Conservation (phyloP, 2,797 vertebrate species). For the Gadopsis marmoratus region DNA sequence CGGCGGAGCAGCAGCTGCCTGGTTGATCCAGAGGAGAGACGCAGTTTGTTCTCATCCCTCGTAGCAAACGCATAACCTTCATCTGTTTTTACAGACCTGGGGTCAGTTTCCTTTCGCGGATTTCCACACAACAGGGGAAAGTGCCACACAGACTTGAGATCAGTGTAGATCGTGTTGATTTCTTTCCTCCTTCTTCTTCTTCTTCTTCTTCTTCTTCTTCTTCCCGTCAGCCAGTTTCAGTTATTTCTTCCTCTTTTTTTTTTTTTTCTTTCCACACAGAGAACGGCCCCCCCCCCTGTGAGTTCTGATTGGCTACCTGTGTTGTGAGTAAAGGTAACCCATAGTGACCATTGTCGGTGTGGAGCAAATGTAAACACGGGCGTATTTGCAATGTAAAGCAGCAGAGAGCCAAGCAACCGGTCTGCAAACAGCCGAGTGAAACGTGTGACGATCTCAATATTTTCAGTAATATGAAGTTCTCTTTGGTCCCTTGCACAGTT, state of each 20-base stretch:
- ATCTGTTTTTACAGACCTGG: constrained; percentile 59
- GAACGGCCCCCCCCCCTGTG: constrained; percentile 53
- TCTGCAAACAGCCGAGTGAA: constrained; percentile 58
- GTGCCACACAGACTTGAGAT: constrained; percentile 44
- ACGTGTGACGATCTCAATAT: too few species aligned
- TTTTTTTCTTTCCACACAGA: background rate
- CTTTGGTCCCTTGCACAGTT: background rate
- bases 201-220: constrained; percentile 27
- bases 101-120: constrained; percentile 63
- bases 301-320: constrained; percentile 82
- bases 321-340: constrained; percentile 82
- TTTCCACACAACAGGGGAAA: constrained; percentile 30
- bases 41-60: constrained; percentile 69
- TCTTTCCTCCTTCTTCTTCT: constrained; percentile 24
- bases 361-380: constrained; percentile 81
- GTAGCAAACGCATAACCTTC: constrained; percentile 53
- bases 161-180: constrained; percentile 33
- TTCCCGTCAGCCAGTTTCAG: constrained; percentile 56
- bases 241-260: constrained; percentile 71
- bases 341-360: constrained; percentile 80
- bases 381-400: constrained; percentile 84
- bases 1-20: constrained; percentile 65
- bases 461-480: background rate
- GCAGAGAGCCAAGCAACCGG: constrained; percentile 41
- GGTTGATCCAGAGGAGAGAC: constrained; percentile 61